Conservation (phyloP, 2,113 vertebrate species). For the Mohoua ochrocephala region DNA sequence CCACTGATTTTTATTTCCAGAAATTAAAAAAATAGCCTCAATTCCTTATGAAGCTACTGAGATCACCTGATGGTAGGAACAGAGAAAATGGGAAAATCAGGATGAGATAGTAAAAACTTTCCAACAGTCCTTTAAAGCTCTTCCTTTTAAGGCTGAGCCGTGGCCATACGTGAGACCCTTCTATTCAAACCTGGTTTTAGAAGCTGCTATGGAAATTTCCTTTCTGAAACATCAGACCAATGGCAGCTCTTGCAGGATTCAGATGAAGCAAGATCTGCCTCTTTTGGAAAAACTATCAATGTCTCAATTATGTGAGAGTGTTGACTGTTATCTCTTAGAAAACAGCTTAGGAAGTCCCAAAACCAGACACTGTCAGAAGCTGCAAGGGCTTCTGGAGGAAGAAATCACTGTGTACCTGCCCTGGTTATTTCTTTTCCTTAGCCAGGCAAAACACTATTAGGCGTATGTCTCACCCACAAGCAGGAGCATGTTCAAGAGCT, state of each 20-base stretch:
- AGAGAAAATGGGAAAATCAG: background rate
- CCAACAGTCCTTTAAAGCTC: background rate
- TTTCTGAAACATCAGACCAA: background rate
- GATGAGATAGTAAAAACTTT: background rate
- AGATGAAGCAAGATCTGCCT: background rate
- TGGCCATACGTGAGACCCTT: background rate
- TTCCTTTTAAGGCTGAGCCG: background rate
- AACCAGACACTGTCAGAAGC: background rate
- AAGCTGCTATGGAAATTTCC: constrained; percentile 36
- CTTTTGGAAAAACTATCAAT: background rate
- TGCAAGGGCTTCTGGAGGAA: background rate
- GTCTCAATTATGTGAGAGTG: background rate
- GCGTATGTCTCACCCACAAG: background rate
- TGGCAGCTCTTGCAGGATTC: background rate
- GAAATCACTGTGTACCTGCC: background rate
- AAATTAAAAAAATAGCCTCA: background rate
- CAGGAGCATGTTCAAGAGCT: background rate
- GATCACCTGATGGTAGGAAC: background rate
- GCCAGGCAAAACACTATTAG: background rate
- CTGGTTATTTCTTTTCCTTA: background rate
- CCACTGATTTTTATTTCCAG: background rate
- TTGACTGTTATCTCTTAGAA: background rate
- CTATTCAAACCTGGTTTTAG: background rate
- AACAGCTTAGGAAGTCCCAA: background rate
- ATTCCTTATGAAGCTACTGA: background rate